Base-by-base conservation (phyloP, 2,888 invertebrate genomes). In the Pristionchus mayeri region DNA sequence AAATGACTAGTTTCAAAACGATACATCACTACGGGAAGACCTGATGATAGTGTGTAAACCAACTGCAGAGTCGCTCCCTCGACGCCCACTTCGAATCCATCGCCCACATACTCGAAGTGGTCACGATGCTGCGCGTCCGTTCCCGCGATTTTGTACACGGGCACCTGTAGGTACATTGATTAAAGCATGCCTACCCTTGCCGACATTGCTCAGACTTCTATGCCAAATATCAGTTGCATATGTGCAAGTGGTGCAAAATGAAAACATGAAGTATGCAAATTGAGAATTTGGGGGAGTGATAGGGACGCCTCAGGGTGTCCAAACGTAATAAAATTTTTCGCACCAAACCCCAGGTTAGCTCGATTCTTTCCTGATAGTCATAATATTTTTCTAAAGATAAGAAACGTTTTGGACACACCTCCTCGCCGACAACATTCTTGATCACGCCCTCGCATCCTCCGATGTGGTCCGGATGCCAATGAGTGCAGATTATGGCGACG, bases 391-490 rank as follows among this genome's bases (percentile, higher is more conserved):
- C n/a, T n/a, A n/a, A n/a, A n/a, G n/a, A n/a, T n/a, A n/a, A n/a
- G n/a, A n/a, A n/a, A n/a, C n/a, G n/a, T n/a, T n/a, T n/a, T n/a
- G n/a, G n/a, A n/a, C 63, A 13, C 57, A 44, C 57, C 37, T 48
- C 63, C 21, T 4, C 24, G 2, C 50, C 76, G 6, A 50, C 63
- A 44, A 90, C 85, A 18, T 89, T 82, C 16, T 84, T 75, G 11
- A 87, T 7, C 24, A 92, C 91, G 37, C 88, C 87, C 40, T 87
- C 86, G 54, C 97, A 95, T 11, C 97, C 97, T 11, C 98, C 98
- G 84, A 97, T 95, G 93, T 99, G 99, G 93, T 99, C 99, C 90
- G 95, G 95, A 93, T 99, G 99, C 97, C 97, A 98, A 93, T 99
- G 99, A 0, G 98, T 97, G 44, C 98, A 93, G 54, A 99, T 95